phyloP scores from a whole-genome alignment of 92 coral and sea anemone species.

The Nematostella vectensis region DNA sequence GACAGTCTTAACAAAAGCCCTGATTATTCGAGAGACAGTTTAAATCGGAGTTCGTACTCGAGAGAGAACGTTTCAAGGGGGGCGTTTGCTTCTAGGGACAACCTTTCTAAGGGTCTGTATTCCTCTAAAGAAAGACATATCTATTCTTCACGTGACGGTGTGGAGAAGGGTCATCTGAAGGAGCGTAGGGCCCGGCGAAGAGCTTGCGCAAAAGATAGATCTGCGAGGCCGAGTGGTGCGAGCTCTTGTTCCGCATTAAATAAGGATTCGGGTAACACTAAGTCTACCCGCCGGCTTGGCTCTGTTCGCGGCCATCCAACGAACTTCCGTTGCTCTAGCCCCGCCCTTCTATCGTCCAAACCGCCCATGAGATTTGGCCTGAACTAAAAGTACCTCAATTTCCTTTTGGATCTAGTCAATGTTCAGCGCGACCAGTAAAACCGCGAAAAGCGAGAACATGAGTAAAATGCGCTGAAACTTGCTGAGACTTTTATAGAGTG shows the following conservation, averaged over 20 bases:
- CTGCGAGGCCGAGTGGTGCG: constrained; percentile 1
- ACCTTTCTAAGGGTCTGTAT: background rate
- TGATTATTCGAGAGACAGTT: too few relatives aligned
- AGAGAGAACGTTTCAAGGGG: background rate
- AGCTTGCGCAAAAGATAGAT: background rate
- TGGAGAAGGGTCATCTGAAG: background rate
- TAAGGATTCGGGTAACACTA: constrained; percentile 11
- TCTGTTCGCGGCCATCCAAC: constrained; percentile 6
- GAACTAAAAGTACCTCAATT: constrained; percentile 21
- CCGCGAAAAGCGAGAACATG: too few relatives aligned
- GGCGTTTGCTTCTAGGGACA: background rate
- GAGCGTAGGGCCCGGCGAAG: background rate
- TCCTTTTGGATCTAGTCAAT: too few relatives aligned
- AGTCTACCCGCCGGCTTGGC: background rate
- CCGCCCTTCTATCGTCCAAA: constrained; percentile 16
- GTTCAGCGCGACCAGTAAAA: too few relatives aligned
- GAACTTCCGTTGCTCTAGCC: constrained; percentile 18
- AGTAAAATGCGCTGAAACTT: too few relatives aligned
- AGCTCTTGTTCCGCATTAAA: constrained; percentile 20
- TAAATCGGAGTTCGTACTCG: too few relatives aligned
- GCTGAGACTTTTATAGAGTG: too few relatives aligned
- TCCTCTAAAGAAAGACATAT: background rate
- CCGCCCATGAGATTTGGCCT: constrained; percentile 84
- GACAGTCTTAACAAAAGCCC: too few relatives aligned
- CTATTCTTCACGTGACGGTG: background rate